A percentile compares a stretch with the other conserved stretches of the same genome.
Conservation (phyloP, 30 jellyfish, hydroid and myxozoan species). For the Turritopsis rubra region DNA sequence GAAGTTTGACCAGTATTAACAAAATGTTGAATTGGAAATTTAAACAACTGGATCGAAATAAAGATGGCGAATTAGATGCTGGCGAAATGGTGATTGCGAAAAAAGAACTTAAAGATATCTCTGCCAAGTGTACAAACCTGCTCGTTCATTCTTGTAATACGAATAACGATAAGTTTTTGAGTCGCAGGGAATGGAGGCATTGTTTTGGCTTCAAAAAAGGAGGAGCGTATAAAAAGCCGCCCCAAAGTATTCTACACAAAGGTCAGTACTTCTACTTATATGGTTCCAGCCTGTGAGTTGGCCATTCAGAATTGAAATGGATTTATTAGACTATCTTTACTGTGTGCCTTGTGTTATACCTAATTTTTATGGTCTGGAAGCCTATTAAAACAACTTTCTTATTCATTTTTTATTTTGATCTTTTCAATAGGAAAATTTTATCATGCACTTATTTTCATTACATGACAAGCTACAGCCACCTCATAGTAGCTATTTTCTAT, state of each 20-base stretch:
- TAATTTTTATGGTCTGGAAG: no score
- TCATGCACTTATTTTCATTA: no score
- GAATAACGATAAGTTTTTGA: constrained; percentile 38
- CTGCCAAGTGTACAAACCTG: constrained; percentile 28
- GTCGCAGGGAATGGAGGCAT: constrained; percentile 65
- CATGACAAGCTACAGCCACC: no score
- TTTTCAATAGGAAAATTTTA: no score
- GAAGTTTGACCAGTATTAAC: constrained; percentile 16
- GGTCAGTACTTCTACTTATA: no score
- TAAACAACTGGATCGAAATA: constrained; percentile 39
- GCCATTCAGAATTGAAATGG: no score
- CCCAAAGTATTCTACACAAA: not conserved
- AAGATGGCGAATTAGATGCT: constrained; percentile 30
- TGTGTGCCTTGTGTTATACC: no score
- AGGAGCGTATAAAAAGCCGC: not conserved
- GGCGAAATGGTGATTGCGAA: constrained; percentile 36
- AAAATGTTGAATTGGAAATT: constrained; percentile 58
- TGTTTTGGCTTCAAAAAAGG: constrained; percentile 39
- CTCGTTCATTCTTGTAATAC: constrained; percentile 31
- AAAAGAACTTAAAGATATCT: constrained; percentile 20
- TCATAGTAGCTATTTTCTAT: no score
- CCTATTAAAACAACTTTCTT: no score
- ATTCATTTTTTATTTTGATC: no score
- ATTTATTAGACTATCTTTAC: no score
- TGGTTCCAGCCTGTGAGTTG: no score